These are phyloP conservation scores for Imbricaverruca yamaguchii DNA, from an alignment of 2,888 invertebrate genomes.

Conservation along the genomic window DNA sequence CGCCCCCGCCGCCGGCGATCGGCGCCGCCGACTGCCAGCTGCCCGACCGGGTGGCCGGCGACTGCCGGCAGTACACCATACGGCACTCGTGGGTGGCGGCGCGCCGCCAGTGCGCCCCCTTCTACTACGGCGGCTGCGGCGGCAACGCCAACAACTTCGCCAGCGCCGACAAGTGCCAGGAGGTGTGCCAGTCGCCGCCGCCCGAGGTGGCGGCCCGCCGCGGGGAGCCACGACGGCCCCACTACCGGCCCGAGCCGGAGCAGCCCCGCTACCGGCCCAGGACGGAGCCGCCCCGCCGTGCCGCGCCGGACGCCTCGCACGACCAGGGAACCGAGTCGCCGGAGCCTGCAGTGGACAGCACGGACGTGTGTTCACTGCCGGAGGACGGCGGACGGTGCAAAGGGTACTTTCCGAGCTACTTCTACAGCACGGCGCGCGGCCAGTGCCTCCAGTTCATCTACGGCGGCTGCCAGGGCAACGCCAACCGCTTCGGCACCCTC, in stretches of 20 bases:
- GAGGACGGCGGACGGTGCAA: slow-evolving; percentile 33
- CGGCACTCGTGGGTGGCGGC: slow-evolving; percentile 14
- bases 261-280: background rate
- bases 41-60: background rate
- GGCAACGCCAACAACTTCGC: slow-evolving; percentile 24
- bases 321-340: background rate
- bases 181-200: background rate
- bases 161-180: background rate
- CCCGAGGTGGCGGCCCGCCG: background rate
- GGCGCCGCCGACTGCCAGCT: background rate
- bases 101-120: slow-evolving; percentile 23
- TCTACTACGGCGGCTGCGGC: slow-evolving; percentile 26
- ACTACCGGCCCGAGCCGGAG: background rate
- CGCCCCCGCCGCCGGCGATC: background rate
- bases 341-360: slow-evolving; percentile 27
- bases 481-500: slow-evolving; percentile 36
- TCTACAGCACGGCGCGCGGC: slow-evolving; percentile 35
- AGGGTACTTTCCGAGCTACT: slow-evolving; percentile 34
- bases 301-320: background rate
- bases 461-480: slow-evolving; percentile 38
- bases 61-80: background rate
- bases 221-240: background rate
- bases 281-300: background rate
- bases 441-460: slow-evolving; percentile 37
- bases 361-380: slow-evolving; percentile 32